Percentiles rank a stretch among this genome's conserved stretches.
Conservation (phyloP, 2,888 invertebrate genomes). For the Eurois occulta region DNA sequence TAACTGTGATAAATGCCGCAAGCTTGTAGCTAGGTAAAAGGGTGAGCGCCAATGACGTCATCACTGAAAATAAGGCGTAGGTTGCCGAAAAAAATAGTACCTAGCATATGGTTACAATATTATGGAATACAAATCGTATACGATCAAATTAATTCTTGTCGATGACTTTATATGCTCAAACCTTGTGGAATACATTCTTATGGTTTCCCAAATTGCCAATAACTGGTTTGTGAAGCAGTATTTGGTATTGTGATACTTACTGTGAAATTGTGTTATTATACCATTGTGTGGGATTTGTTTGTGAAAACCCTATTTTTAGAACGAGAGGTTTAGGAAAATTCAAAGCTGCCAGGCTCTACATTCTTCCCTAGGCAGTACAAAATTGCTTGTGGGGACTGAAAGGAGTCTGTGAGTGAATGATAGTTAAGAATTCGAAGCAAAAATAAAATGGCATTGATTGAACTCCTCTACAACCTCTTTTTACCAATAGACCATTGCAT, state of each 20-base stretch:
- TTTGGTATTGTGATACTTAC: slow-evolving; percentile 1
- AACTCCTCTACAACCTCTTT: neutral
- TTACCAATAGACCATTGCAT: too few species aligned
- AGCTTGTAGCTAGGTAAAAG: slow-evolving; percentile 2
- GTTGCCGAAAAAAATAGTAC: neutral
- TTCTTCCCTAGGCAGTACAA: neutral
- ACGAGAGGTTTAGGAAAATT: neutral
- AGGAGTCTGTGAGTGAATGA: too few species aligned
- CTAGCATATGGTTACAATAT: neutral
- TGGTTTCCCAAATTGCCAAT: slow-evolving; percentile 13
- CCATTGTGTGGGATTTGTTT: neutral
- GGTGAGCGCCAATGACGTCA: slow-evolving; percentile 22
- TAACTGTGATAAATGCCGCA: slow-evolving; percentile 20
- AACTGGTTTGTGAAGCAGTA: neutral
- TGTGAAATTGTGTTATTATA: neutral
- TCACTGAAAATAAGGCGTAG: slow-evolving; percentile 2
- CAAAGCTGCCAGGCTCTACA: neutral
- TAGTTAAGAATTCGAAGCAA: neutral
- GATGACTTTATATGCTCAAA: neutral
- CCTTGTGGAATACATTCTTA: slow-evolving; percentile 21
- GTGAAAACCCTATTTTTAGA: neutral
- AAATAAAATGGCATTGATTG: neutral
- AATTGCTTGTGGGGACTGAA: neutral
- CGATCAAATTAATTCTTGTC: neutral
- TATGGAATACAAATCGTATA: neutral